phyloP scores from a whole-genome alignment of 2,888 invertebrate species.

The Helleia helle region DNA sequence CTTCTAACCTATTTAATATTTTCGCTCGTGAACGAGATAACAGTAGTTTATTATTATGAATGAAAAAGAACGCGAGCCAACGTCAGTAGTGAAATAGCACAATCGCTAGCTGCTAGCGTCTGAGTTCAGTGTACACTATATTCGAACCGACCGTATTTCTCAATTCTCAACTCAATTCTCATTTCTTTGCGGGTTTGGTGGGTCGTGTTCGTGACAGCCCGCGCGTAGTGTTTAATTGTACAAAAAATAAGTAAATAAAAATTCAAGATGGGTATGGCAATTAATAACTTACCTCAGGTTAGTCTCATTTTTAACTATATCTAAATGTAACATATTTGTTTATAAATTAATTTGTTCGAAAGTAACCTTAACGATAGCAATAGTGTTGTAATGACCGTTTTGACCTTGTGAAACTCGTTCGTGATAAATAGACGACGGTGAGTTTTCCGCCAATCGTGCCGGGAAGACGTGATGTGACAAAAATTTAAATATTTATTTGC shows the following conservation, averaged over 20 bases:
- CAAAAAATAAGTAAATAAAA: conserved; percentile 26
- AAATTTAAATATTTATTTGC: too few relatives aligned
- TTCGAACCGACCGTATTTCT: conserved; percentile 4
- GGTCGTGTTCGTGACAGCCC: conserved; percentile 47
- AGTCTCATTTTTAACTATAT: conserved; percentile 26
- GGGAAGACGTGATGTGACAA: too few relatives aligned
- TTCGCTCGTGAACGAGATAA: conserved; percentile 43
- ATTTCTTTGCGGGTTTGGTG: conserved; percentile 50
- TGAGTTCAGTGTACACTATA: conserved; percentile 4
- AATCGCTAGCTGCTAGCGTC: conserved; percentile 32
- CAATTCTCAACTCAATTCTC: conserved; percentile 48
- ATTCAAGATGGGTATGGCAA: conserved; percentile 57
- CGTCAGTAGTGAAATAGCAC: conserved; percentile 33
- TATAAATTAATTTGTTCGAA: conserved; percentile 49
- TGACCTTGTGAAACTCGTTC: conserved; percentile 71
- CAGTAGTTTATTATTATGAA: conserved; percentile 56
- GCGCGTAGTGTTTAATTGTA: conserved; percentile 32
- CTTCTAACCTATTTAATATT: conserved; percentile 23
- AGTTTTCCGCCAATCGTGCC: conserved; percentile 28
- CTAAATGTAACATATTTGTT: not conserved
- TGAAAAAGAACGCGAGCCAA: conserved; percentile 47
- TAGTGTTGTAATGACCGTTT: conserved; percentile 71
- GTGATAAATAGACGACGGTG: conserved; percentile 53
- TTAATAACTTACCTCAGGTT: conserved; percentile 60
- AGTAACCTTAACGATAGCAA: conserved; percentile 42